phyloP scores from a whole-genome alignment of 2,888 invertebrate species.

The Tetragonula carbonaria region DNA sequence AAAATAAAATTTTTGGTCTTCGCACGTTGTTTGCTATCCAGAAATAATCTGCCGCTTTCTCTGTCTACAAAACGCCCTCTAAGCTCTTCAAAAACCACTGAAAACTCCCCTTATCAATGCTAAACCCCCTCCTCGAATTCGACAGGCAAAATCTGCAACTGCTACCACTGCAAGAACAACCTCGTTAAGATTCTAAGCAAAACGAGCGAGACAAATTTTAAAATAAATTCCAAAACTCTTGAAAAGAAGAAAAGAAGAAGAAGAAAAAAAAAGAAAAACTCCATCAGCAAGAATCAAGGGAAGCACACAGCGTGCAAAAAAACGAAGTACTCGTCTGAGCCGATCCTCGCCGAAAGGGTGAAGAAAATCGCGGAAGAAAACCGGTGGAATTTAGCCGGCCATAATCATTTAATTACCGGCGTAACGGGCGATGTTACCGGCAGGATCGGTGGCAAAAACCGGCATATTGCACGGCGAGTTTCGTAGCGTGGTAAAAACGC shows the following conservation, averaged over 20 bases:
- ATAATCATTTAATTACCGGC: conserved; percentile 54
- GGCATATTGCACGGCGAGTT: conserved; percentile 31
- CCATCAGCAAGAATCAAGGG: too few relatives aligned
- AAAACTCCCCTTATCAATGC: not conserved
- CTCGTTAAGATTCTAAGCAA: not conserved
- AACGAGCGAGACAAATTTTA: not conserved
- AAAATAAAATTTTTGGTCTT: not conserved
- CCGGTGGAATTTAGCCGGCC: conserved; percentile 18
- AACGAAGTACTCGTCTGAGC: not conserved
- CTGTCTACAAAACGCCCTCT: too few relatives aligned
- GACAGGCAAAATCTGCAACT: too few relatives aligned
- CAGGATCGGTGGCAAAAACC: conserved; percentile 20
- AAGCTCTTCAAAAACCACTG: not conserved
- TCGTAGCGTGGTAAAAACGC: conserved; percentile 40
- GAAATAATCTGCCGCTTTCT: too few relatives aligned
- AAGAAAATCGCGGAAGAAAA: not conserved
- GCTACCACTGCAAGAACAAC: too few relatives aligned
- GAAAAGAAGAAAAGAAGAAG: not conserved
- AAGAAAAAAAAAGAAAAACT: not conserved
- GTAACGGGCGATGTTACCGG: conserved; percentile 25
- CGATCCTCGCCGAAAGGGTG: conserved; percentile 3
- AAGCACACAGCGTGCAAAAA: not conserved
- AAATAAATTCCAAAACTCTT: not conserved
- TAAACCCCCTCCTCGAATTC: not conserved
- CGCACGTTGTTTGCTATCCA: too few relatives aligned